Conservation (phyloP, 1,140 invertebrate genomes). For the Drosophila fuyamai region DNA sequence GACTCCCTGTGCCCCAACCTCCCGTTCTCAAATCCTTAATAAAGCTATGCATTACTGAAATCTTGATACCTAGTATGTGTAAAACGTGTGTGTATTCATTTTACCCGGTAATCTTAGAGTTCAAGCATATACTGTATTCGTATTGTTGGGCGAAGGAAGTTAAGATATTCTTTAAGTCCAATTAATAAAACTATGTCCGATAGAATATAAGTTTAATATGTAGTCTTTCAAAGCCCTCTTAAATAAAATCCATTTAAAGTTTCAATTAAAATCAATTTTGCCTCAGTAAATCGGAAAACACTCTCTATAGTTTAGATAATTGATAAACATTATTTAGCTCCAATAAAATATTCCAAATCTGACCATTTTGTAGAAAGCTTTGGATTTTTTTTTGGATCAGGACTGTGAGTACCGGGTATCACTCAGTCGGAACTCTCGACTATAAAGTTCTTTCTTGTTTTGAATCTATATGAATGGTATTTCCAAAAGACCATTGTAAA, state of each 20-base stretch:
- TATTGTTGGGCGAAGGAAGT: background rate
- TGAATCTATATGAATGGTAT: slow-evolving; percentile 81
- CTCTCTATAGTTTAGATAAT: background rate
- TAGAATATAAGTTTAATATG: too few species aligned
- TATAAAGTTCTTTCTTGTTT: slow-evolving; percentile 42
- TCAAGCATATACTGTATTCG: background rate
- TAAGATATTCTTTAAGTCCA: background rate
- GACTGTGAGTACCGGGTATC: slow-evolving; percentile 18
- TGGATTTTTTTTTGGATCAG: background rate
- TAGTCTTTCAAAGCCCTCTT: background rate
- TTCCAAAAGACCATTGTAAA: slow-evolving; percentile 84
- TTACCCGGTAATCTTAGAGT: slow-evolving; percentile 16
- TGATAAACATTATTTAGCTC: background rate
- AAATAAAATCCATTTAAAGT: too few species aligned
- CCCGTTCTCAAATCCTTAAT: slow-evolving; percentile 62
- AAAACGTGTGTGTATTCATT: slow-evolving; percentile 77
- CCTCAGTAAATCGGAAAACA: background rate
- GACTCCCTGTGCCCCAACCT: slow-evolving; percentile 8
- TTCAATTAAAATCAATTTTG: background rate
- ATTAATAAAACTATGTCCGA: background rate
- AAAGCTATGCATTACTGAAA: slow-evolving; percentile 75
- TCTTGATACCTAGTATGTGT: slow-evolving; percentile 78
- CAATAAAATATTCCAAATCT: background rate
- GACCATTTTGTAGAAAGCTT: background rate
- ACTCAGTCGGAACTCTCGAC: slow-evolving; percentile 11